phyloP scores from a whole-genome alignment of 2,888 invertebrate species.

The Morinoia aosen region DNA sequence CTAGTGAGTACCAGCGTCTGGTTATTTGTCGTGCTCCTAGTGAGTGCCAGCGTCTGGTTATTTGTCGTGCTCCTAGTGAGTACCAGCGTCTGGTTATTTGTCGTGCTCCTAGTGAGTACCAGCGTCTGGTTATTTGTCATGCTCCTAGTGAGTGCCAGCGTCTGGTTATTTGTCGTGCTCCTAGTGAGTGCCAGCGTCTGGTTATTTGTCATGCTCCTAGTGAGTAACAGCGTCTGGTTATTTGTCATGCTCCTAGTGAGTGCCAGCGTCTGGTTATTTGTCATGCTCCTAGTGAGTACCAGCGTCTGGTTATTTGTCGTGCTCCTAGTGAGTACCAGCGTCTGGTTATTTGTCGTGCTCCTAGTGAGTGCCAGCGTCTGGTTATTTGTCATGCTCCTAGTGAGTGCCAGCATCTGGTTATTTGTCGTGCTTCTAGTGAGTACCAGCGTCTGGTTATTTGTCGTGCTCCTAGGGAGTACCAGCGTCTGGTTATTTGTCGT shows the following conservation, averaged over 20 bases:
- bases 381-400: no score
- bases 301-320: conserved; percentile 73
- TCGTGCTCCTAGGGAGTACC: no score
- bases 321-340: no score
- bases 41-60: no score
- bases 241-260: no score
- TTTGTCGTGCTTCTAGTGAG: conserved; percentile 80
- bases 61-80: conserved; percentile 80
- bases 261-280: conserved; percentile 70
- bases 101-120: no score
- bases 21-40: no score
- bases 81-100: conserved; percentile 76
- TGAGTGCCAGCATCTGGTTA: neutral
- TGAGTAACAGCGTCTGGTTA: conserved; percentile 77
- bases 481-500: conserved; percentile 74
- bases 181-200: no score
- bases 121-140: conserved; percentile 73
- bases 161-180: no score
- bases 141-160: conserved; percentile 80
- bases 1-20: conserved; percentile 79
- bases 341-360: conserved; percentile 76
- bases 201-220: conserved; percentile 77
- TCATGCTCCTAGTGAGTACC: conserved; percentile 80
- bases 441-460: conserved; percentile 76
- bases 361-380: conserved; percentile 79